A percentile compares a stretch with the other conserved stretches of the same genome.
phyloP scores from a whole-genome alignment of 2,888 invertebrate species.

The Digitonthophagus gazella region DNA sequence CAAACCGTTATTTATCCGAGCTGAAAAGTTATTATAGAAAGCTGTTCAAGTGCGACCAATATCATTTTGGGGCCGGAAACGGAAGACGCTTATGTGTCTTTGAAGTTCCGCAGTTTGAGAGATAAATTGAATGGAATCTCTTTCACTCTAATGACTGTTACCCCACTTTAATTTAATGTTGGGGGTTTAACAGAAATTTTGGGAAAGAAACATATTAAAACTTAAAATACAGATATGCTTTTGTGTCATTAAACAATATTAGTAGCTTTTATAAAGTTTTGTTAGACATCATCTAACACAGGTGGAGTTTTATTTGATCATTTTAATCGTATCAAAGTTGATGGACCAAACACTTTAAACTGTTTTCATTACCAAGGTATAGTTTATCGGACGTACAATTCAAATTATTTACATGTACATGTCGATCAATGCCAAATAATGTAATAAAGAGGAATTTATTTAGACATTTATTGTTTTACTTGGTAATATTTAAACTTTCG shows the following conservation, averaged over 20 bases:
- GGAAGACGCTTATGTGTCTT: not conserved
- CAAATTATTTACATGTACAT: not conserved
- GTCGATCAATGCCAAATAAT: not conserved
- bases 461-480: not conserved
- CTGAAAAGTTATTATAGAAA: not conserved
- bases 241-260: no score
- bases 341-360: not conserved
- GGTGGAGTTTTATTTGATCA: not conserved
- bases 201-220: no score
- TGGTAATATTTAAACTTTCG: no score
- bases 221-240: no score
- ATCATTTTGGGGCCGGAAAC: not conserved
- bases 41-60: not conserved
- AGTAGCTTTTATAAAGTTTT: no score
- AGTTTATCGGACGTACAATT: not conserved
- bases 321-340: not conserved
- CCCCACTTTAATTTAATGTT: not conserved
- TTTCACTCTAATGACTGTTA: not conserved
- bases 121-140: not conserved
- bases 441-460: not conserved
- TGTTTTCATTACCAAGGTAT: not conserved
- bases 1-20: not conserved
- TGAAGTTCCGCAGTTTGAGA: not conserved
- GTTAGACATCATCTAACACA: no score
- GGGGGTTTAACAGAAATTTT: not conserved